These are phyloP conservation scores for Notolabrus celidotus DNA, from an alignment of 2,797 vertebrate species.

Conservation along the genomic window DNA sequence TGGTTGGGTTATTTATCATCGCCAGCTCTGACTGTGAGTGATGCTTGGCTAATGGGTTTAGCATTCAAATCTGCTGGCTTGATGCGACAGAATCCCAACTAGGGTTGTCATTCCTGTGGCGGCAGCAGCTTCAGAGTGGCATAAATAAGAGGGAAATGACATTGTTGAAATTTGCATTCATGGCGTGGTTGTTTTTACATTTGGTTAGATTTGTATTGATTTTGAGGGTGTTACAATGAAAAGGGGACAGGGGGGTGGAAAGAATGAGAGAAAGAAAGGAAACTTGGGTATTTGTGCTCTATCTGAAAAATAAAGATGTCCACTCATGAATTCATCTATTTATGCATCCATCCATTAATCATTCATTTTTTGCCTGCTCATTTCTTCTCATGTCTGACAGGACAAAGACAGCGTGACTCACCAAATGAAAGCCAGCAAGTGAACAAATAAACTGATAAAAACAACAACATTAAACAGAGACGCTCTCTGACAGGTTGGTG, in stretches of 20 bases:
- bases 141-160: slow-evolving; percentile 76
- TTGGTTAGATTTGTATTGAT: slow-evolving; percentile 74
- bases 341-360: background rate
- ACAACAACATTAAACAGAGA: slow-evolving; percentile 29
- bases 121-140: slow-evolving; percentile 65
- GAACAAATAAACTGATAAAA: slow-evolving; percentile 38
- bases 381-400: slow-evolving; percentile 22
- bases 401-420: slow-evolving; percentile 45
- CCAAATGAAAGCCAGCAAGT: slow-evolving; percentile 26
- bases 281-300: slow-evolving; percentile 16
- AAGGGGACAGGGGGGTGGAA: slow-evolving; percentile 13
- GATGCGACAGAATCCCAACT: slow-evolving; percentile 82
- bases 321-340: slow-evolving; percentile 9
- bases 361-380: slow-evolving; percentile 2
- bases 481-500: slow-evolving; percentile 33
- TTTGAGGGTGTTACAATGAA: slow-evolving; percentile 66
- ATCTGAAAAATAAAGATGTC: slow-evolving; percentile 22
- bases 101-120: slow-evolving; percentile 78
- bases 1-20: slow-evolving; percentile 85
- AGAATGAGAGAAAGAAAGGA: background rate
- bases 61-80: slow-evolving; percentile 83
- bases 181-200: slow-evolving; percentile 63
- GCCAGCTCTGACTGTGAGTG: slow-evolving; percentile 84
- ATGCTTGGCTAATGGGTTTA: slow-evolving; percentile 86
- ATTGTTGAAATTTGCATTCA: slow-evolving; percentile 76